Percentiles rank a stretch among this genome's conserved stretches.
Evolutionary conservation across 1,140 invertebrate genomes (phyloP).

Genomic region (Sipha flava): DNA sequence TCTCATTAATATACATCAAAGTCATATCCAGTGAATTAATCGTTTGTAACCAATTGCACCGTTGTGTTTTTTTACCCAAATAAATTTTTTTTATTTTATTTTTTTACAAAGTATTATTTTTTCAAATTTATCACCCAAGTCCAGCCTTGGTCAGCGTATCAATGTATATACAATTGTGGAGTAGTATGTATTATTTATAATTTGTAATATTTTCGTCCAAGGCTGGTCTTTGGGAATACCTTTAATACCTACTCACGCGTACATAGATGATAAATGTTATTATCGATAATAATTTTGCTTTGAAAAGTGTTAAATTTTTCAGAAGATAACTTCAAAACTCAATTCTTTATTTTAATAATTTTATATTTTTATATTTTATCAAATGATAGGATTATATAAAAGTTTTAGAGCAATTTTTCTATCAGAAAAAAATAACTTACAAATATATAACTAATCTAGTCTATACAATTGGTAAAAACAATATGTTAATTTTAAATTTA

Average conservation of each 20-base stretch:
- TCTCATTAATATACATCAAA: conserved; percentile 29
- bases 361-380: no score
- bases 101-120: neutral
- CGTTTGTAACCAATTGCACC: conserved; percentile 22
- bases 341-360: no score
- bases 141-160: conserved; percentile 25
- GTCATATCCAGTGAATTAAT: neutral
- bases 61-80: conserved; percentile 12
- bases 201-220: conserved; percentile 15
- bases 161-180: neutral
- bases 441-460: no score
- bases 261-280: no score
- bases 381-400: no score
- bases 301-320: no score
- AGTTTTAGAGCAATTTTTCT: no score
- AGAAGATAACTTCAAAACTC: no score
- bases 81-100: neutral
- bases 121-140: conserved; percentile 20
- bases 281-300: no score
- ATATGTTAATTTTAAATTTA: no score
- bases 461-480: no score
- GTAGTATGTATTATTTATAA: neutral
- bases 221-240: conserved; percentile 26
- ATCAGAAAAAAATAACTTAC: no score
- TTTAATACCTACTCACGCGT: neutral